Conservation (phyloP, 1,140 invertebrate species). For the Ridgeia piscesae region DNA sequence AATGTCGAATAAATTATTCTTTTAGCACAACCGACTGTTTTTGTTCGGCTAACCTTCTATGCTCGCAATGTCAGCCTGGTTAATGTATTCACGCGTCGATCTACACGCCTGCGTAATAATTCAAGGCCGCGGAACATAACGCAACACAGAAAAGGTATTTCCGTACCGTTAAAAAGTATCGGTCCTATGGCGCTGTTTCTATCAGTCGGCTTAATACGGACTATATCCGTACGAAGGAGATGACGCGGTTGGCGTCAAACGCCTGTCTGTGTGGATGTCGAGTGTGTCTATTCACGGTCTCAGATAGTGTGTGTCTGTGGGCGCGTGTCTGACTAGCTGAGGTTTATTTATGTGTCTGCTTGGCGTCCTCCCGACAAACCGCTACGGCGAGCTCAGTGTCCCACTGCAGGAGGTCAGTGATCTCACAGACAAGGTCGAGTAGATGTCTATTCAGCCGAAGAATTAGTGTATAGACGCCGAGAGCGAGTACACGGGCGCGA, state of each 20-base stretch:
- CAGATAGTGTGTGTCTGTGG: neutral
- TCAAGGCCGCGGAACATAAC: neutral
- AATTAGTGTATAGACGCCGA: neutral
- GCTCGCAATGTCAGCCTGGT: neutral
- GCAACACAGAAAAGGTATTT: neutral
- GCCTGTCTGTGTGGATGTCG: neutral
- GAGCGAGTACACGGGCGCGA: neutral
- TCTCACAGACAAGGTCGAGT: neutral
- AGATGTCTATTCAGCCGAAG: neutral
- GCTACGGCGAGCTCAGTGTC: neutral
- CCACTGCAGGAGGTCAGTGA: neutral
- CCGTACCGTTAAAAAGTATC: neutral
- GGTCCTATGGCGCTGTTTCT: neutral
- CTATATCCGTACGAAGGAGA: neutral
- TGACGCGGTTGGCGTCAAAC: neutral
- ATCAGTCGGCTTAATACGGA: neutral
- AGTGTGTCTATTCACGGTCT: neutral
- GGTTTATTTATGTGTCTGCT: neutral
- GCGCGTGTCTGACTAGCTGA: neutral
- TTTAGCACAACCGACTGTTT: neutral
- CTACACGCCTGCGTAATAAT: neutral
- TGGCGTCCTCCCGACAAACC: neutral
- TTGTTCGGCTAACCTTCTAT: neutral
- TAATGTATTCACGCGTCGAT: neutral
- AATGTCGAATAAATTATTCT: neutral